Base-by-base conservation (phyloP, 2,113 vertebrate genomes). In the Myiagra hebetior region DNA sequence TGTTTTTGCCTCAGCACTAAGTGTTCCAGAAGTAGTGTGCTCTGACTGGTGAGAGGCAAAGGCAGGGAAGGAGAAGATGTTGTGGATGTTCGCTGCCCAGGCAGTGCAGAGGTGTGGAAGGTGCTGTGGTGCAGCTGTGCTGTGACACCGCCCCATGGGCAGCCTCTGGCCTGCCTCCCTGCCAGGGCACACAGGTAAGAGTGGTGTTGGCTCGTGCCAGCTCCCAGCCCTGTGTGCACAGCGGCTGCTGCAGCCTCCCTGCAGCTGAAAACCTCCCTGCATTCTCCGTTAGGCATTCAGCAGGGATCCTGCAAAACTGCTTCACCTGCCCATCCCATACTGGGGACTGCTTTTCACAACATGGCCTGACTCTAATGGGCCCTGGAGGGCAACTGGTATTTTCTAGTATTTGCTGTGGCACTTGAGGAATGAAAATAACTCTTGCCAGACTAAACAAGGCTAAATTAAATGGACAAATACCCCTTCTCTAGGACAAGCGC, bases 361-460 rank as follows among this genome's bases (percentile, higher is more conserved):
- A 30, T 52, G 1, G 2, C 17, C 62, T 15, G 50, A 47, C 83
- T 80, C 67, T 77, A 63, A 57, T 37, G 56, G 73, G 75, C 72
- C 68, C 83, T 83, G 41, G 56, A 86, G 80, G 37, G 47, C 23
- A 84, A 44, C 39, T n/a, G 14, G 9, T 69, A 22, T 80, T 94
- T 94, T 86, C 63, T 52, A 63, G 42, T 50, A 49, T 81, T 86
- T 3, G 1, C 88, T 88, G 11, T 67, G 72, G 75, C 28, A 74
- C 87, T 91, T 78, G 31, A 78, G 64, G 79, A 88, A 92, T 68
- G 44, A 96, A 84, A 92, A 78, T 53, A 75, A 52, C 76, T 91
- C 56, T 78, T 80, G 52, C 60, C 83, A 86, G 80, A 52, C 79
- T 96, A 78, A 93, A 86, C 46, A 82, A 50, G 78, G 55, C 16